Base-by-base conservation (phyloP, 2,888 invertebrate species). In the Auanema freiburgensis region DNA sequence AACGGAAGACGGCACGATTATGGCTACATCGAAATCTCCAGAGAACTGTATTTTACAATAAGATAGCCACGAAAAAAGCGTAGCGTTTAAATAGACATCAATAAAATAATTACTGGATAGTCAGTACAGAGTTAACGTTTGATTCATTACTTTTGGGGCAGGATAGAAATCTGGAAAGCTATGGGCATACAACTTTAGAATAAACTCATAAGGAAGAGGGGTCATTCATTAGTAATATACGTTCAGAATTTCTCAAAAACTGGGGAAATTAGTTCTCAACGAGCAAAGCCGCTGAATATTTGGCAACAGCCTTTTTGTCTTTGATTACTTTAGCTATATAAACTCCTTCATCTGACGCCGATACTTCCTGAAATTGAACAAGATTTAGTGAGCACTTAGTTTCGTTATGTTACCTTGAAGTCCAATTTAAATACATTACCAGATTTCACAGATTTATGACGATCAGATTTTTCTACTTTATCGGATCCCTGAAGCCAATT, bases 401-500 rank as follows among this genome's bases (percentile, higher is more conserved):
- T 46, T 49, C 14, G 14, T 14, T 4, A 25, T 12, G 56, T 18
- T 43, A 75, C 77, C 68, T 79, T 79, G 63, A 79, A 72, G 57
- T 79, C 79, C 46, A 79, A 69, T 66, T 79, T 79, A 69, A 79
- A 79, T 16, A 77, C 71, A 62, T 79, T 79, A 44, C 78, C 79
- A 58, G 72, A 70, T 61, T 79, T 79, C 59, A 79, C 77, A 18
- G 78, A 77, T 66, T 79, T 79, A 58, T 76, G 66, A 57, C 74
- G 69, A 57, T 79, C 79, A 49, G 68, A 69, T 65, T 79, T 79
- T 58, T 79, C 79, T 14, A 79, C 69, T 67, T 79, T 79, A 25
- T 79, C 77, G 44, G 73, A 63, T 63, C 73, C 76, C 51, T 65
- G 64, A 33, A 33, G 8, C n/a, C n/a, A n/a, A n/a, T n/a, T n/a